Conservation (phyloP, 2,113 vertebrate species). For the Ceyx cyanopectus region DNA sequence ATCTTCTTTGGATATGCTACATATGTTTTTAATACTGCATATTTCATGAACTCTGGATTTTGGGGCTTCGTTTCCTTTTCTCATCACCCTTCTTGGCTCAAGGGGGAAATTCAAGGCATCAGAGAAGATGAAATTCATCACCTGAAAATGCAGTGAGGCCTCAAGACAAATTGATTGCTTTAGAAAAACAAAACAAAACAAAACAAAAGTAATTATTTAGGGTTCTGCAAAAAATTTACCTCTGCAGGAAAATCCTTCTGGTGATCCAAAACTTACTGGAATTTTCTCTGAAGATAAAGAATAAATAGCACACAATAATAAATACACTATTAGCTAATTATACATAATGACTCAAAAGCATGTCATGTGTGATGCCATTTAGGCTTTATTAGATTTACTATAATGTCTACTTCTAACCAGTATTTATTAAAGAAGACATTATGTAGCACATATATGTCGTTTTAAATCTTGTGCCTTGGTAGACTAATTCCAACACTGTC, state of each 20-base stretch:
- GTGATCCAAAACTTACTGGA: constrained; percentile 66
- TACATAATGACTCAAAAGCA: constrained; percentile 64
- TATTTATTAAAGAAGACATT: constrained; percentile 26
- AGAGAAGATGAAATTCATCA: constrained; percentile 70
- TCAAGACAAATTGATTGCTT: constrained; percentile 56
- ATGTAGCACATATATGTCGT: background rate
- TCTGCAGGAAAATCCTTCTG: constrained; percentile 56
- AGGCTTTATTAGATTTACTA: constrained; percentile 65
- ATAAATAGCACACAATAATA: constrained; percentile 47
- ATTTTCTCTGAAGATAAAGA: constrained; percentile 65
- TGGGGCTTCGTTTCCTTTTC: constrained; percentile 59
- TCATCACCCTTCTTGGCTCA: constrained; percentile 61
- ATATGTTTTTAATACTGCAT: constrained; percentile 28
- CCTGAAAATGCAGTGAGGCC: constrained; percentile 55
- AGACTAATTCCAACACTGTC: background rate
- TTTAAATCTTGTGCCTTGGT: background rate
- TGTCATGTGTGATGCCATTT: constrained; percentile 34
- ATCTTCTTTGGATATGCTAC: background rate
- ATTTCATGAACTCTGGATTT: constrained; percentile 44
- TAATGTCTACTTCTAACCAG: constrained; percentile 3
- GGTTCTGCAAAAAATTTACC: constrained; percentile 62
- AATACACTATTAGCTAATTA: constrained; percentile 73
- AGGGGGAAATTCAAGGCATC: constrained; percentile 46
- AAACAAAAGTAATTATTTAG: constrained; percentile 75
- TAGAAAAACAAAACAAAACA: constrained; percentile 53